Evolutionary conservation across 2,113 vertebrate genomes (phyloP), one percentile per base, ranked within the genome.

Genomic region (Anser brachyrhynchus): DNA sequence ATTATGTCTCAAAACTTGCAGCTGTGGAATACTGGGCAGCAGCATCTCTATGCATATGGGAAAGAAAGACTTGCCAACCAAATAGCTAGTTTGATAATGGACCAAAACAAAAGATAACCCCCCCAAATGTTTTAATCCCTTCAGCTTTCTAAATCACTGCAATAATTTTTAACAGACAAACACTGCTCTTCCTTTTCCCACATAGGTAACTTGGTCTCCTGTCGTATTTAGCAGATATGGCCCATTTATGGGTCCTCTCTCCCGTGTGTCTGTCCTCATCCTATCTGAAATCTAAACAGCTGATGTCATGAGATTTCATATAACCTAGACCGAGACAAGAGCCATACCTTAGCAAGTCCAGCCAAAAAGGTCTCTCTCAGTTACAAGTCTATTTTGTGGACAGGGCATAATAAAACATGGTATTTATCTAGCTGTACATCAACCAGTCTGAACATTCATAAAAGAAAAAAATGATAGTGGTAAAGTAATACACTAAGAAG

Each of bases 401-500:
- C 11, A 70, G 31, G n/a, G 46, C 10, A 15, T 5, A 62, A 61
- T 6, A 46, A 51, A 80, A 57, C 4, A 16, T 7, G 1, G 0
- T 31, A 41, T 44, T 72, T 80, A 25, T 6, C 37, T 31, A 72
- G 20, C 78, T 22, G 12, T 44, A 35, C 0, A 0, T 21, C 37
- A 13, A 71, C 22, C 28, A 73, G n/a, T 46, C 18, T 52, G 74
- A 71, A 39, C 17, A 19, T 28, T 39, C 23, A 37, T 1, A 54
- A 9, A 4, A 46, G 14, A 28, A 76, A 58, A 46, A 54, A 28
- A 18, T 11, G 21, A 3, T 3, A 41, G 16, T 11, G 25, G 35
- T 54, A 35, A 55, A 81, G 19, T 13, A 64, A 8, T 33, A 18
- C 17, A 31, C 11, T 14, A 39, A 72, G 43, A 81, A 81, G 37